Conservation (phyloP, 2,797 vertebrate species). For the Sebastes itinus region DNA sequence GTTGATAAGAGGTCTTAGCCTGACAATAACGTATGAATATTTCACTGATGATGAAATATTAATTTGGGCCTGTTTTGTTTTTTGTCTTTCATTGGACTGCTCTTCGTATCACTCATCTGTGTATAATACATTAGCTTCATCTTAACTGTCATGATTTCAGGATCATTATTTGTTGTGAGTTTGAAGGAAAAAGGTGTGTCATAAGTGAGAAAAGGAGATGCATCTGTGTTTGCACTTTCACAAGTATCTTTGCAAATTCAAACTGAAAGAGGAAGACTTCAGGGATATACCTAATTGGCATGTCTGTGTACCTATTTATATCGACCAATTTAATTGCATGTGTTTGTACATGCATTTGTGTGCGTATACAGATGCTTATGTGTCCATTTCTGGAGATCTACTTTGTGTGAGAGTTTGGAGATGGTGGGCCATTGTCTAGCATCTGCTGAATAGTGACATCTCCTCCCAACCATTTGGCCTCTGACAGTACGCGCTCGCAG, state of each 20-base stretch:
- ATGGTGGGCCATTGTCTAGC: conserved; percentile 48
- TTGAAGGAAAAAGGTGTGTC: background rate
- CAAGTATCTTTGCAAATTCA: conserved; percentile 3
- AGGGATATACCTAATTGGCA: conserved; percentile 2
- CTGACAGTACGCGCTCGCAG: conserved; percentile 77
- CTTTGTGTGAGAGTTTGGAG: conserved; percentile 31
- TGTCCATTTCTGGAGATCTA: conserved; percentile 30
- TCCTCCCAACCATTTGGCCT: conserved; percentile 79
- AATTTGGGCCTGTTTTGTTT: conserved; percentile 67
- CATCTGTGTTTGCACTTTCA: conserved; percentile 19
- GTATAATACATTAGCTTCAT: background rate
- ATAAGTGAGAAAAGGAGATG: background rate
- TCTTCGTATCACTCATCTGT: background rate
- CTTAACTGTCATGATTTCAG: background rate
- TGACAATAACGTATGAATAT: conserved; percentile 90
- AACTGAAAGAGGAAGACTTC: conserved; percentile 10
- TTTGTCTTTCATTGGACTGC: conserved; percentile 14
- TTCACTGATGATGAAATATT: conserved; percentile 92
- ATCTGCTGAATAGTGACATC: conserved; percentile 73
- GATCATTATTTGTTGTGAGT: background rate
- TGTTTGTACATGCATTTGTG: conserved; percentile 1
- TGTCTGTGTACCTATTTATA: conserved; percentile 5
- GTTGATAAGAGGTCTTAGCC: conserved; percentile 85
- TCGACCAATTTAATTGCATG: background rate
- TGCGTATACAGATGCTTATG: background rate